Evolutionary conservation across 2,113 vertebrate species (phyloP).

Genomic region (Catharus minimus): DNA sequence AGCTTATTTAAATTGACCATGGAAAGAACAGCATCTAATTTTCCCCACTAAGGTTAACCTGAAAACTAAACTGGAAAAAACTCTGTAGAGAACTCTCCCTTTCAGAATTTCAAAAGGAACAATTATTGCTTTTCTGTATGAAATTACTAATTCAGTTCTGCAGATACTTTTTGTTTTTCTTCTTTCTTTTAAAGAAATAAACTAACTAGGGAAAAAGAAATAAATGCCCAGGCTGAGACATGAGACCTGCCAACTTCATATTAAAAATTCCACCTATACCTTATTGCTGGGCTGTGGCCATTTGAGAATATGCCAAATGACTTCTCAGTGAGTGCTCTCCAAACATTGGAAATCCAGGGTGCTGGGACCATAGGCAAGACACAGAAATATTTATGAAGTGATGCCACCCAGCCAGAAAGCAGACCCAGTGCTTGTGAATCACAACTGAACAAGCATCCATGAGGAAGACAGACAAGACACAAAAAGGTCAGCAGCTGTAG

Average conservation of each 20-base stretch:
- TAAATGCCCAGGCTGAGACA: fast-evolving
- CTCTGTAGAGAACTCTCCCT: not conserved
- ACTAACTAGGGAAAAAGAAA: not conserved
- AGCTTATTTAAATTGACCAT: not conserved
- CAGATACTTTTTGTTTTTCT: not conserved
- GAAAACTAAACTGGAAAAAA: not conserved
- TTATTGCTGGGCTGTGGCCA: not conserved
- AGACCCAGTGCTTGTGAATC: not conserved
- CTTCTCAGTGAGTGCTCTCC: not conserved
- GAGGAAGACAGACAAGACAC: not conserved
- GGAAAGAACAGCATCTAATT: not conserved
- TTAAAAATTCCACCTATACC: conserved; percentile 19
- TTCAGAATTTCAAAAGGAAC: not conserved
- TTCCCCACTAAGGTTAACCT: not conserved
- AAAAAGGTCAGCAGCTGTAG: not conserved
- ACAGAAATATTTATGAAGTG: conserved; percentile 12
- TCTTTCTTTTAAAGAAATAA: not conserved
- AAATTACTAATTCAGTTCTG: not conserved
- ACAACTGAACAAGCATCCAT: not conserved
- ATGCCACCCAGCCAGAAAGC: not conserved
- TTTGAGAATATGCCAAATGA: conserved; percentile 38
- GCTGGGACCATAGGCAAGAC: not conserved
- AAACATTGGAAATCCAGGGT: not conserved
- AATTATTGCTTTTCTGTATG: not conserved
- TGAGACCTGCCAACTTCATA: not conserved